Conservation (phyloP, 2,113 vertebrate species). For the Aramus guarauna region DNA sequence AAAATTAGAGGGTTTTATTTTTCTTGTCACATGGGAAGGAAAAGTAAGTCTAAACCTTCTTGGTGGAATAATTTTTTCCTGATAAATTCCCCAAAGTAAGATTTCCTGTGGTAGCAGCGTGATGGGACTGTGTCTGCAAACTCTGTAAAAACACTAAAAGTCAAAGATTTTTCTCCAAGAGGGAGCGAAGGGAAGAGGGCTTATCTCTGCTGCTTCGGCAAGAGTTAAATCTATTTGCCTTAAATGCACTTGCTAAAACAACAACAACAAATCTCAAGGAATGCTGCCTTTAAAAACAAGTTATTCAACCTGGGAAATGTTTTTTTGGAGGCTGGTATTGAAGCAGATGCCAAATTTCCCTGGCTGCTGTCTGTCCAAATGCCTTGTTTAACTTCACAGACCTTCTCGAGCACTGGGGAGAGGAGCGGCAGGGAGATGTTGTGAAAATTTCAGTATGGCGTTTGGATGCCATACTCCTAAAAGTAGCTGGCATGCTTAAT, state of each 20-base stretch:
- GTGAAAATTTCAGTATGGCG: background rate
- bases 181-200: background rate
- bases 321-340: slow-evolving; percentile 15
- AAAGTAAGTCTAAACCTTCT: background rate
- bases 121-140: background rate
- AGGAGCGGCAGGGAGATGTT: background rate
- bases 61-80: background rate
- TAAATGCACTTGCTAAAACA: slow-evolving; percentile 4
- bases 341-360: slow-evolving; percentile 8
- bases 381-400: background rate
- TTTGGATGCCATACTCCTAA: background rate
- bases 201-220: background rate
- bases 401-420: background rate
- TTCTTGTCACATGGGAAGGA: background rate
- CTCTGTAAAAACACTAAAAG: background rate
- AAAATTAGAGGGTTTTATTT: background rate
- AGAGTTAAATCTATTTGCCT: background rate
- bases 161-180: background rate
- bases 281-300: slow-evolving; percentile 31
- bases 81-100: background rate
- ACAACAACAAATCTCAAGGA: background rate
- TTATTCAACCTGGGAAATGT: background rate
- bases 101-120: background rate
- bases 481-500: background rate
- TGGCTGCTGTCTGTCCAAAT: background rate